These are phyloP conservation scores for Brachyalestes nurse DNA, from an alignment of 2,797 vertebrate genomes.

Conservation along the genomic window DNA sequence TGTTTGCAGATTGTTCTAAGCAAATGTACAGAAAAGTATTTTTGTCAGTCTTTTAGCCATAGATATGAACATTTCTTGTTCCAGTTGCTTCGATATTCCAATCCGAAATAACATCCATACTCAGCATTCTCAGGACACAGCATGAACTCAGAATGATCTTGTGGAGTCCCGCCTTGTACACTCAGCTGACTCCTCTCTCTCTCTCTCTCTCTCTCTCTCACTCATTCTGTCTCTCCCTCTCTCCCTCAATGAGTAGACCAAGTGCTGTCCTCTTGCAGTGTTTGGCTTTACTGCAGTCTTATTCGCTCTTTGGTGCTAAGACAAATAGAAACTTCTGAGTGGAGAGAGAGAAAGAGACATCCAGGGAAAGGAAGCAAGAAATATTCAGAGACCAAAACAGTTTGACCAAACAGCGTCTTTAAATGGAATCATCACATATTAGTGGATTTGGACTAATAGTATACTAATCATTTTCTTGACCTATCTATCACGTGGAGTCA, in stretches of 20 bases:
- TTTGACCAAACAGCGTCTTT: too few species aligned
- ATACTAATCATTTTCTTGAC: conserved; percentile 30
- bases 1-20: neutral
- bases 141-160: conserved; percentile 56
- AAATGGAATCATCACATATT: conserved; percentile 12
- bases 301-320: conserved; percentile 70
- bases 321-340: conserved; percentile 61
- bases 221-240: conserved; percentile 30
- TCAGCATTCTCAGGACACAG: conserved; percentile 15
- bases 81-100: conserved; percentile 10
- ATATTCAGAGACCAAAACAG: conserved; percentile 5
- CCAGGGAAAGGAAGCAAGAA: conserved; percentile 14
- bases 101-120: conserved; percentile 34
- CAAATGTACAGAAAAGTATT: neutral
- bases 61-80: conserved; percentile 15
- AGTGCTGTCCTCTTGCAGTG: conserved; percentile 57
- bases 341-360: conserved; percentile 31
- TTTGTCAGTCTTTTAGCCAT: conserved; percentile 30
- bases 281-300: conserved; percentile 65
- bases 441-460: conserved; percentile 37
- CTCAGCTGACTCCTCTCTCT: conserved; percentile 52
- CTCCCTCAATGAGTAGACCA: neutral
- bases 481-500: conserved; percentile 44
- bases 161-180: conserved; percentile 52
- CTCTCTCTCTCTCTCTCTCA: conserved; percentile 22